Evolutionary conservation across 2,113 vertebrate species (phyloP).

Genomic region (Gasterosteus nipponicus): DNA sequence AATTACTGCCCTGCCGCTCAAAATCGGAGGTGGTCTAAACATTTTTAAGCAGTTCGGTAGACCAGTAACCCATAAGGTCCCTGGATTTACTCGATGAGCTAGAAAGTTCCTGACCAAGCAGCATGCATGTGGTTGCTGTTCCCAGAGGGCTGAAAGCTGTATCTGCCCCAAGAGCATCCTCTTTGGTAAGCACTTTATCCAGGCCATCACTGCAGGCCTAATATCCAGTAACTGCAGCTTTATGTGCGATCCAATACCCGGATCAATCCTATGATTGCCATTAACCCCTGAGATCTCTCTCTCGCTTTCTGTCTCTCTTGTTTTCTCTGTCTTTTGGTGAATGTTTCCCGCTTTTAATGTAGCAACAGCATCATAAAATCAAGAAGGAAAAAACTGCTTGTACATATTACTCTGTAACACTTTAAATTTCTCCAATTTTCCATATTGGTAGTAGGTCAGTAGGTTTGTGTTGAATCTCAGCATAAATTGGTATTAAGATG

Average conservation of each 20-base stretch:
- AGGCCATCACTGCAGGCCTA: conserved; percentile 93
- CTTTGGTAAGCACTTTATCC: conserved; percentile 98
- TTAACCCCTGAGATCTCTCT: conserved; percentile 88
- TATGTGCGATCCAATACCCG: conserved; percentile 98
- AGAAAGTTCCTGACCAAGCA: conserved; percentile 99
- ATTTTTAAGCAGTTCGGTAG: conserved; percentile 84
- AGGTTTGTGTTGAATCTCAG: neutral
- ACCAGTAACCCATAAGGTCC: conserved; percentile 97
- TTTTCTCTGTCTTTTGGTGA: conserved; percentile 34
- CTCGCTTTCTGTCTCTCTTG: conserved; percentile 19
- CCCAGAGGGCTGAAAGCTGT: conserved; percentile 97
- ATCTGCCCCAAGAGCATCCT: conserved; percentile 98
- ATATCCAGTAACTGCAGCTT: conserved; percentile 99
- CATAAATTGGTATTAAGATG: neutral
- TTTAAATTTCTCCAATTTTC: neutral
- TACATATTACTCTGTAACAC: neutral
- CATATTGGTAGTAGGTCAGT: neutral
- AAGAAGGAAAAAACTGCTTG: neutral
- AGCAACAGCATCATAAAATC: conserved; percentile 25
- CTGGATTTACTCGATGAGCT: conserved; percentile 99
- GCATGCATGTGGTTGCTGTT: conserved; percentile 89
- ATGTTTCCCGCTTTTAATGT: conserved; percentile 32
- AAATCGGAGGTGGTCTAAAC: conserved; percentile 92
- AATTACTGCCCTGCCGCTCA: conserved; percentile 83
- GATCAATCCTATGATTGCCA: conserved; percentile 91